Base-by-base conservation (phyloP, 2,888 invertebrate genomes). In the Sisyra terminalis region DNA sequence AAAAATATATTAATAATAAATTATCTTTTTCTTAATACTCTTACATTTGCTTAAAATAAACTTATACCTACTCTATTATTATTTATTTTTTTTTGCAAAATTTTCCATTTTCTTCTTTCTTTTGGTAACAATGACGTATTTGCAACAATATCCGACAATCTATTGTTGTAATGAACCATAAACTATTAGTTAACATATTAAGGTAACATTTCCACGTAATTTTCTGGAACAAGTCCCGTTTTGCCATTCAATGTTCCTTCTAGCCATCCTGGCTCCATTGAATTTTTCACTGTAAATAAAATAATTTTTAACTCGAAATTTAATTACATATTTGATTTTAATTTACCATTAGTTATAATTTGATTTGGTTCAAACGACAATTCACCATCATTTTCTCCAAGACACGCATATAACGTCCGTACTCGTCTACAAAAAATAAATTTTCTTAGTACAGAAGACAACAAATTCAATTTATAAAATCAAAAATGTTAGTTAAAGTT, bases 301-400 rank as follows among this genome's bases (percentile, higher is more conserved):
- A 24, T 24, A 24, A 7, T 24, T 24, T 44, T 24, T 29, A 43
- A 36, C 32, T n/a, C 24, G 24, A n/a, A n/a, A n/a, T n/a, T n/a
- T n/a, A n/a, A n/a, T n/a, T n/a, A n/a, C n/a, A n/a, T n/a, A n/a
- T n/a, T n/a, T n/a, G n/a, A 24, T 17, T 41, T 14, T 11, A 42
- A 57, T 68, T 69, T 66, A 92, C 96, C 93, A 71, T 94, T 88
- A 48, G 86, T 88, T 55, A 97, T 90, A 55, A 97, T 90, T 73
- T 94, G 89, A 73, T 97, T 96, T 49, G 96, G 93, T 69, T 94
- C 92, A 70, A 97, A 97, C 18, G 93, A 93, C 51, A 97, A 70
- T 70, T 97, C 97, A 49, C 92, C 88, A 58, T 92, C 92, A 65
- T 90, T 89, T 67, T 94, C 96, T 43, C 93, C 96, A 51, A 90